Base-by-base conservation (phyloP, 2,797 vertebrate genomes). In the Phrynocephalus forsythii region DNA sequence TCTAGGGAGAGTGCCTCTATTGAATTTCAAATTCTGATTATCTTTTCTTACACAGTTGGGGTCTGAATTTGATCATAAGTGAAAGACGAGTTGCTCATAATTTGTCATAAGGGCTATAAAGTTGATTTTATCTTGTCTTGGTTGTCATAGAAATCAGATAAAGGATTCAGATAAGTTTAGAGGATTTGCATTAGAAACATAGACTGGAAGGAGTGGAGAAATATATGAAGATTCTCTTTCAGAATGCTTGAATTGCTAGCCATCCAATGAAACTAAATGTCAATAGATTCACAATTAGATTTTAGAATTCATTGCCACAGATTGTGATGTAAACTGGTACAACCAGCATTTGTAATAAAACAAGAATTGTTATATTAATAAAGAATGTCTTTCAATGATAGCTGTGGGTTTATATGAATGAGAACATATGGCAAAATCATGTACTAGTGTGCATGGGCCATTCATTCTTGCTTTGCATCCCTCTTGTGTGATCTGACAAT, bases 41-140 rank as follows among this genome's bases (percentile, higher is more conserved):
- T 5, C 66, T 89, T 7, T 75, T 88, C 81, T 48, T 79, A 83
- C 90, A 79, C 84, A 52, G 50, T 63, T 66, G 15, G 56, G 44
- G 81, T 91, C 50, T 38, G 60, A 89, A 67, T 28, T 3, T 0
- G 0, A 52, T 5, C n/a, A 44, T 0, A 83, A 79, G 75, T 0
- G 0, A 79, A 9, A 38, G 28, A 50, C 90, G 67, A 50, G 11
- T 80, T 50, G 10, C 68, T 68, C 20, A 73, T 66, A 82, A 26
- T 84, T 44, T 33, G 24, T 38, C 30, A 20, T 63, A 63, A 2
- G 71, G 38, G 28, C 38, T 28, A 33, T 52, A 33, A 69, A 52
- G 6, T 16, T 85, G n/a, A n/a, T 69, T 69, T 28, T 30, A 52
- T 16, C 69, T 85, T 50, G 20, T 50, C n/a, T 63, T 38, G 20